Evolutionary conservation across 2,797 vertebrate genomes (phyloP).

Genomic region (Heteromormyrus szaboi): DNA sequence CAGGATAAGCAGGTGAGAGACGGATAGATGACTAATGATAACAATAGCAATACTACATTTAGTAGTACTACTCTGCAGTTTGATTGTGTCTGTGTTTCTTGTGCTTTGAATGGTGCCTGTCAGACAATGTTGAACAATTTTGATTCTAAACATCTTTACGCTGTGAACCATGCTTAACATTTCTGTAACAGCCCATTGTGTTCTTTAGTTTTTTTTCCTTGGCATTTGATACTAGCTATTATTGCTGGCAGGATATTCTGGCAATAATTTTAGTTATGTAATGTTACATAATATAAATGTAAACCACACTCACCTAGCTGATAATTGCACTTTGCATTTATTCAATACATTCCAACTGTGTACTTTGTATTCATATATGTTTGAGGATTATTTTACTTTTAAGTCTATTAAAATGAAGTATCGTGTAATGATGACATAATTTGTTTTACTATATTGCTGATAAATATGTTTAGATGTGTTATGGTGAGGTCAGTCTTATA

Average conservation of each 20-base stretch:
- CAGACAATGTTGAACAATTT: neutral
- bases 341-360: neutral
- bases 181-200: neutral
- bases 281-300: conserved; percentile 9
- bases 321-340: neutral
- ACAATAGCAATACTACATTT: neutral
- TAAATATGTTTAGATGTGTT: neutral
- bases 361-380: neutral
- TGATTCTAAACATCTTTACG: neutral
- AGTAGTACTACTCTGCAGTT: neutral
- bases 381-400: neutral
- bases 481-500: neutral
- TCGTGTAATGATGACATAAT: neutral
- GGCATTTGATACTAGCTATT: conserved; percentile 4
- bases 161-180: neutral
- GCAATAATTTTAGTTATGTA: conserved; percentile 6
- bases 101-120: neutral
- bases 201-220: conserved; percentile 4
- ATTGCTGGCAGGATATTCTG: conserved; percentile 4
- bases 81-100: neutral
- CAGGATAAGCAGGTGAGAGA: neutral
- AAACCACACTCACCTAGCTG: conserved; percentile 12
- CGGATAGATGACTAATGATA: neutral
- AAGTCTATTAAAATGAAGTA: neutral
- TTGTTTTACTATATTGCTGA: neutral